Evolutionary conservation across 2,113 vertebrate genomes (phyloP), one percentile per base, ranked within the genome.

Genomic region (Saccopteryx leptura): DNA sequence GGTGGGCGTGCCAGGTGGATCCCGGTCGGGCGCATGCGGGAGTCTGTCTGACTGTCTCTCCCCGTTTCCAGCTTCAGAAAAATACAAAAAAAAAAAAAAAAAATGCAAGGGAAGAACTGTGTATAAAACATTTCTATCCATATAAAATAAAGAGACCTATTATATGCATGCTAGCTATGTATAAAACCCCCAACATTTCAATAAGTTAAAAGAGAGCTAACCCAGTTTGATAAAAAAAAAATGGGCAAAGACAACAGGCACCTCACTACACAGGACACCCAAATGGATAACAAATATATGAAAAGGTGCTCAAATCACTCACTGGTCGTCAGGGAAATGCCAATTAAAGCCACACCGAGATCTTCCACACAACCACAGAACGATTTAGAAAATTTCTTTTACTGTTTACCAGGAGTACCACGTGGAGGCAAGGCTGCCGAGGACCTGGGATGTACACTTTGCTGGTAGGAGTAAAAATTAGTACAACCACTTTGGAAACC

Each of bases 171-270:
- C 48, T 61, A 56, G 15, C 15, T n/a, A 76, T 17, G 39, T 9
- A 61, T 24, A 81, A 88, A 74, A 76, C n/a, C 1, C 19, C 14
- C 83, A 96, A 58, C 26, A 90, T 26, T 92, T 79, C 61, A 61
- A 7, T 79, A 91, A 78, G 26, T 65, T 46, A 69, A 21, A 85
- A 14, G 12, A 50, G 8, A 68, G 14, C 26, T 12, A 74, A n/a
- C 4, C n/a, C 14, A 14, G 63, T 54, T 83, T 81, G 54, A 68
- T 75, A 50, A 87, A 78, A 82, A 56, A 54, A 86, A 88, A 76
- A 54, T 54, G 21, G 24, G 28, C 58, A 94, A 95, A 95, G 19
- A 79, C 52, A 54, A 74, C 17, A 85, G 48, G 56, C 63, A 89
- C 23, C 75, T 63, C 46, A 33, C 18, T 75, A 91, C 26, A 75